Conservation (phyloP, 2,797 vertebrate species). For the Megalops cyprinoides region DNA sequence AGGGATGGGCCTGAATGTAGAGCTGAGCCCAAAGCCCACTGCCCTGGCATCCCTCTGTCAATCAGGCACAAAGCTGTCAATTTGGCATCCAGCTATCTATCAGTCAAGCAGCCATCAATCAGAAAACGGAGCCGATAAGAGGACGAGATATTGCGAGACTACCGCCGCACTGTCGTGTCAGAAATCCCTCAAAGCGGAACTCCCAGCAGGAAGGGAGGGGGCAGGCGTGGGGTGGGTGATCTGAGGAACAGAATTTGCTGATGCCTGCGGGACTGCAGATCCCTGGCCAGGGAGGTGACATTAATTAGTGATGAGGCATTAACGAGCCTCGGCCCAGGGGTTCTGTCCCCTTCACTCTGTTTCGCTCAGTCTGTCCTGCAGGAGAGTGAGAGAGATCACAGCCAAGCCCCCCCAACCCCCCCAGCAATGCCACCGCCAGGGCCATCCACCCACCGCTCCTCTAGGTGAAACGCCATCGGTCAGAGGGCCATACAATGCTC, state of each 20-base stretch:
- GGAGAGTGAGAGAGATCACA: background rate
- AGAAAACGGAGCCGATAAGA: background rate
- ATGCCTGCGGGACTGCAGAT: constrained; percentile 12
- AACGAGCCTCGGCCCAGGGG: constrained; percentile 28
- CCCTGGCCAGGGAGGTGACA: constrained; percentile 38
- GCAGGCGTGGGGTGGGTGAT: background rate
- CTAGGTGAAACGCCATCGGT: too few species aligned
- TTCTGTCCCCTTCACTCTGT: constrained; percentile 35
- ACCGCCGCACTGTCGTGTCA: too few species aligned
- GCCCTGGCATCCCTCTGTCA: background rate
- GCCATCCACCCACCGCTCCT: background rate
- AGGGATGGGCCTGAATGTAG: background rate
- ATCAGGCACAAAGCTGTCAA: background rate
- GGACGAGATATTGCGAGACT: background rate
- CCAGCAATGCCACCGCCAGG: too few species aligned
- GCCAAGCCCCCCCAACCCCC: too few species aligned
- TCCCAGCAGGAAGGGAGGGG: too few species aligned
- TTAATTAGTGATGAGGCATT: constrained; percentile 52
- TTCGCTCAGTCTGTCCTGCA: constrained; percentile 4
- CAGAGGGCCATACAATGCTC: too few species aligned
- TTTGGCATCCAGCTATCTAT: background rate
- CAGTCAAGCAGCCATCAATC: background rate
- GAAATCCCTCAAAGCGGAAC: too few species aligned
- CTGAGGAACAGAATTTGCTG: background rate
- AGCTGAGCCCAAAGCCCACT: background rate